These are phyloP conservation scores for Diachasma alloeum DNA, from an alignment of 1,140 invertebrate genomes.

Conservation along the genomic window DNA sequence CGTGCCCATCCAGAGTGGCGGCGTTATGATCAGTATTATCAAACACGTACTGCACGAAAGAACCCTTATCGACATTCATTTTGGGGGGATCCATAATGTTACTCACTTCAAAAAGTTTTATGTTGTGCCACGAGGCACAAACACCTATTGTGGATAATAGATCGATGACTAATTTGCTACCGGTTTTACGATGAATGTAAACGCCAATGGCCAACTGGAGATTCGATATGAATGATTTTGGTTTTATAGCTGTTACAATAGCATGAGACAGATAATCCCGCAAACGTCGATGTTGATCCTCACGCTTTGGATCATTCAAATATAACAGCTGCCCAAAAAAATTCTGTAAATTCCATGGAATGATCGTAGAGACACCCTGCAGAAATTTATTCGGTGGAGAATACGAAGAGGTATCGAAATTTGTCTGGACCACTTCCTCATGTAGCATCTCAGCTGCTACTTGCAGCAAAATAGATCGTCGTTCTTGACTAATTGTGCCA, in stretches of 20 bases:
- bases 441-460: slow-evolving; percentile 11
- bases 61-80: slow-evolving; percentile 32
- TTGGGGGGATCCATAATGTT: slow-evolving; percentile 41
- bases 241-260: not conserved
- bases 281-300: not conserved
- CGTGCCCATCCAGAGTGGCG: slow-evolving; percentile 30
- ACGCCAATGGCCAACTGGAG: slow-evolving; percentile 15
- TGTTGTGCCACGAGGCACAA: slow-evolving; percentile 1
- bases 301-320: not conserved
- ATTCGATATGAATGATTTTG: slow-evolving; percentile 16
- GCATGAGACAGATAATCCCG: not conserved
- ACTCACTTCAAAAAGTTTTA: not conserved
- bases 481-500: not conserved
- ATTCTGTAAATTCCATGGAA: not conserved
- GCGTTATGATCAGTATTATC: slow-evolving; percentile 53
- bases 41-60: slow-evolving; percentile 45
- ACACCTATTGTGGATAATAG: slow-evolving; percentile 13
- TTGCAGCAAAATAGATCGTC: not conserved
- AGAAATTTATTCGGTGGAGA: slow-evolving; percentile 1
- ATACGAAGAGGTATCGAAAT: not conserved
- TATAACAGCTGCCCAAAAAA: not conserved
- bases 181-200: slow-evolving; percentile 16
- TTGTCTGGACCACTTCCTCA: not conserved
- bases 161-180: not conserved
- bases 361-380: not conserved